A percentile compares a stretch with the other conserved stretches of the same genome.
These are phyloP conservation scores for Chelonoidis abingdonii DNA, from an alignment of 2,113 vertebrate genomes.

Conservation along the genomic window DNA sequence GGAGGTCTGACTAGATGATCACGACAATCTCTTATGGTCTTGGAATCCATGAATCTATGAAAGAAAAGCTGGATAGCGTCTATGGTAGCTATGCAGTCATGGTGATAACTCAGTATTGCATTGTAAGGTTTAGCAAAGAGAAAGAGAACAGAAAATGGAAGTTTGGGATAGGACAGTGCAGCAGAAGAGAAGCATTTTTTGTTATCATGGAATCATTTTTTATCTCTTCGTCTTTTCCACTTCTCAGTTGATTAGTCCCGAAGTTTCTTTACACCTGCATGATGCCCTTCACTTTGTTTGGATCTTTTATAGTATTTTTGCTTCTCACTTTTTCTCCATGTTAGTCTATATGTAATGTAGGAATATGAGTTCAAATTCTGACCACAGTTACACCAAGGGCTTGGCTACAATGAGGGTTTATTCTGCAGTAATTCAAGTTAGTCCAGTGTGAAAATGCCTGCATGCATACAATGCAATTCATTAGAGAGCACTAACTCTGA, in stretches of 20 bases:
- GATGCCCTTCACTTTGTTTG: neutral
- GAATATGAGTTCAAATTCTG: neutral
- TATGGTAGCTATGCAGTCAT: neutral
- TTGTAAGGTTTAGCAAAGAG: neutral
- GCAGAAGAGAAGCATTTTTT: neutral
- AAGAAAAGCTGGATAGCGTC: neutral
- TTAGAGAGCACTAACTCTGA: no score
- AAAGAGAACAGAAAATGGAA: slow-evolving; percentile 17
- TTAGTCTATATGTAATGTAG: neutral
- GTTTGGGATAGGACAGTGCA: neutral
- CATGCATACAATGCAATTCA: no score
- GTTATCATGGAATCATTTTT: neutral
- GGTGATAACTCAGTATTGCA: slow-evolving; percentile 1
- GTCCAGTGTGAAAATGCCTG: no score
- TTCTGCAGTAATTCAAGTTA: no score
- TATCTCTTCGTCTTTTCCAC: neutral
- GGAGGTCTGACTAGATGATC: no score
- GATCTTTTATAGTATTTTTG: neutral
- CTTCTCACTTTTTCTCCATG: neutral
- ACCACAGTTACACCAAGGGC: neutral
- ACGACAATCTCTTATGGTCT: no score
- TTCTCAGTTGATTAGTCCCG: slow-evolving; percentile 43
- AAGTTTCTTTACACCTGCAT: neutral
- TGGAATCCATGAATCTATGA: no score
- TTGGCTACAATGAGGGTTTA: no score